Evolutionary conservation across 2,113 vertebrate genomes (phyloP).

Genomic region (Columba janthina): DNA sequence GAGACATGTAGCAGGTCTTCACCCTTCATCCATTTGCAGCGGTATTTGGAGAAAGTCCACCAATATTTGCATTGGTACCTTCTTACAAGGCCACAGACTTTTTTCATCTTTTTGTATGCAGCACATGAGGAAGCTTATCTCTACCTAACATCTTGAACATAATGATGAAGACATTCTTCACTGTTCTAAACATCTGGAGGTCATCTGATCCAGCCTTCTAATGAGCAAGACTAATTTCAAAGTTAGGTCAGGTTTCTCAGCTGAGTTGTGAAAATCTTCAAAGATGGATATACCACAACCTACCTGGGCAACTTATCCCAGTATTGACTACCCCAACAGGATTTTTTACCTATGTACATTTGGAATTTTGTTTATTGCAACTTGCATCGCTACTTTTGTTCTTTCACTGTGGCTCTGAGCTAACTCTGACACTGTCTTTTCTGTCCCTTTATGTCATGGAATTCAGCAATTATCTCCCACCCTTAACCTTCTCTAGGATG

Average conservation of each 20-base stretch:
- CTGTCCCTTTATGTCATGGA: not conserved
- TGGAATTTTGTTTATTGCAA: not conserved
- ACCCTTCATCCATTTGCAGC: not conserved
- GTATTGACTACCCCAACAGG: accelerated
- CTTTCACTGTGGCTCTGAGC: not conserved
- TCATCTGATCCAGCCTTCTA: not conserved
- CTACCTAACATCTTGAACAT: not conserved
- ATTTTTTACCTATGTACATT: not conserved
- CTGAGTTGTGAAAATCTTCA: not conserved
- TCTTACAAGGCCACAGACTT: not conserved
- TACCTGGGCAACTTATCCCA: not conserved
- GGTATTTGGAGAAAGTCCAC: not conserved
- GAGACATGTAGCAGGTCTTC: not conserved
- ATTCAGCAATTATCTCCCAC: not conserved
- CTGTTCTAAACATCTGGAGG: not conserved
- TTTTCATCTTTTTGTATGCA: not conserved
- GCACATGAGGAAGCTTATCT: not conserved
- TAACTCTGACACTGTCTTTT: not conserved
- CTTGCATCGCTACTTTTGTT: not conserved
- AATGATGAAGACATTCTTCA: accelerated
- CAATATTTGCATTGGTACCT: not conserved
- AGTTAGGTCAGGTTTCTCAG: not conserved
- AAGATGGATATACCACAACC: not conserved
- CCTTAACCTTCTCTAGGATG: not conserved
- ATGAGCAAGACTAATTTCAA: not conserved